Evolutionary conservation across 2,888 invertebrate species (phyloP), one percentile per base, ranked within the genome.

Genomic region (Euphydryas editha): DNA sequence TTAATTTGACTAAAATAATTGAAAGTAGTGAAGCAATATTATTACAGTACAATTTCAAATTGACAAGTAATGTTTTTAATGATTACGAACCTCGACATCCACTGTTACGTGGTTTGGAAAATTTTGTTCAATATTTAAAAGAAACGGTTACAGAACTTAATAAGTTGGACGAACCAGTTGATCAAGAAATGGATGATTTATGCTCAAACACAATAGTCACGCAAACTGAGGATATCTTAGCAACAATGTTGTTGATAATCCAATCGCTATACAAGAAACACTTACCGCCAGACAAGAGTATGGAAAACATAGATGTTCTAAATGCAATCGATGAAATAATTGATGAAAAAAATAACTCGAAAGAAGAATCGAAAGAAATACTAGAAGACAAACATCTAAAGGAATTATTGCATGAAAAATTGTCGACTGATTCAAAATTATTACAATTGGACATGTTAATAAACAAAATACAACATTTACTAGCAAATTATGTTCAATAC

Each of bases 361-460:
- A 83, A 21, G 87, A 90, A 54, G 87, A 88, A 68, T 85, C 93
- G 1, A 93, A 93, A 47, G 93, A 94, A 57, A 86, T 93, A 47
- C 77, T 94, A 13, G 89, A 93, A 80, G 94, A 95, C 20, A 94
- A 94, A 76, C 95, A 96, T 85, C 90, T 97, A 56, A 96, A 95
- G 75, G 93, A 93, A 64, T 93, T 94, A 74, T 86, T 97, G 51
- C 88, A 95, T 37, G 94, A 94, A 2, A 94, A 94, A 74, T 80
- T 98, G 10, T 84, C 90, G 0, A 83, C 81, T 18, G 96, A 97
- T 82, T 85, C 95, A 24, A 88, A 91, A 55, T 79, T 90, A 62
- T 82, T 97, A 20, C 94, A 95, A 72, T 77, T 96, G 71, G 81
- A 88, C n/a, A 75, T 78, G 21, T 76, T 94, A 1, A 85, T 90